Percentiles rank a stretch among this genome's conserved stretches.
phyloP scores from a whole-genome alignment of 2,113 vertebrate genomes.

The Budorcas taxicolor region DNA sequence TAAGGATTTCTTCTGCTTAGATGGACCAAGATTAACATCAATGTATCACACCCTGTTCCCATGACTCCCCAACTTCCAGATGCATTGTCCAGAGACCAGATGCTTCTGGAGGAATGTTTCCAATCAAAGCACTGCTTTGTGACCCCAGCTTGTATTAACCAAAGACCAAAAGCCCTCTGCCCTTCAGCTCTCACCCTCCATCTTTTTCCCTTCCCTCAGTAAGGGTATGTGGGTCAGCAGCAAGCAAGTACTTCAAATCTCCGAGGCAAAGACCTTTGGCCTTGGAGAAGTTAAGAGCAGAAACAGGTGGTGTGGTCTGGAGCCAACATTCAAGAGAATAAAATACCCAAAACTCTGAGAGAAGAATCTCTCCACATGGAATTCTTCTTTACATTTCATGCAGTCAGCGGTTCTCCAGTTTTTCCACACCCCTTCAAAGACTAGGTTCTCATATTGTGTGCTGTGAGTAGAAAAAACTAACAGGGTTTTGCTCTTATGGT shows the following conservation, averaged over 20 bases:
- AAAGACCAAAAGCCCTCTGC: not conserved
- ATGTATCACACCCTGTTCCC: not conserved
- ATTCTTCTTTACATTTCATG: slow-evolving; percentile 1
- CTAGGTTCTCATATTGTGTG: not conserved
- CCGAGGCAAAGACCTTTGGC: not conserved
- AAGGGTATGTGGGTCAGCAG: not conserved
- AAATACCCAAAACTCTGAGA: not conserved
- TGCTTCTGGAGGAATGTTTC: not conserved
- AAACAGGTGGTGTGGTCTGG: slow-evolving; percentile 29
- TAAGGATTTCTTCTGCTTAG: not conserved
- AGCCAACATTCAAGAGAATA: not conserved
- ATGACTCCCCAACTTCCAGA: not conserved
- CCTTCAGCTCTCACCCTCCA: not conserved
- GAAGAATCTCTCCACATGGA: not conserved
- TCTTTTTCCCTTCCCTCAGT: not conserved
- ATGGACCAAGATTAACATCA: not conserved
- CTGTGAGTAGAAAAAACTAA: not conserved
- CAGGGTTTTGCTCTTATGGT: not conserved
- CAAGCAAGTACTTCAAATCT: not conserved
- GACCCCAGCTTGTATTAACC: not conserved
- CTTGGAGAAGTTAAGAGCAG: not conserved
- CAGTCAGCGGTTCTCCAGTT: slow-evolving; percentile 22
- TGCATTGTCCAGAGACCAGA: not conserved
- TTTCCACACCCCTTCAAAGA: slow-evolving; percentile 27
- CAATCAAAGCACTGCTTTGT: not conserved